A percentile compares a stretch with the other conserved stretches of the same genome.
These are phyloP conservation scores for Myiopsitta monachus DNA, from an alignment of 2,113 vertebrate species.

Conservation along the genomic window DNA sequence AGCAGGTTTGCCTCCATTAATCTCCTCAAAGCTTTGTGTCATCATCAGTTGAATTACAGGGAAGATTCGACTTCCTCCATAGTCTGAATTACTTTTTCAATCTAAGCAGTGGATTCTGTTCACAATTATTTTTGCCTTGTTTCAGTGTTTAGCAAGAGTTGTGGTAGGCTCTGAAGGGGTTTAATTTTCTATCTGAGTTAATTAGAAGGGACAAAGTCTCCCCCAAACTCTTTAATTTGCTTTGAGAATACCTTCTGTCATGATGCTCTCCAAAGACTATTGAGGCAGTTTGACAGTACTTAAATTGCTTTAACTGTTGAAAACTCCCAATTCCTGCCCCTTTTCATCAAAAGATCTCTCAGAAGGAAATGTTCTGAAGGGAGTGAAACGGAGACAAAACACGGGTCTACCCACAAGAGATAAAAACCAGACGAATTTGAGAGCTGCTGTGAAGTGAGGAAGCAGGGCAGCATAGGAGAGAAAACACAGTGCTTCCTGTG, in stretches of 20 bases:
- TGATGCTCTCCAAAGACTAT: background rate
- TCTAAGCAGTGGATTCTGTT: background rate
- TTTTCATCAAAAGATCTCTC: background rate
- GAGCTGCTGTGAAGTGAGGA: background rate
- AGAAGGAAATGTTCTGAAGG: background rate
- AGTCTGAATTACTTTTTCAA: background rate
- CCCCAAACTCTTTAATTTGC: background rate
- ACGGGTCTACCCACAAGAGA: background rate
- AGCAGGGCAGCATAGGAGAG: background rate
- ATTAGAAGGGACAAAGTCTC: background rate
- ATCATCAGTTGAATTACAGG: background rate
- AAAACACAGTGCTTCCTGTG: background rate
- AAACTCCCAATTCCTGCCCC: background rate
- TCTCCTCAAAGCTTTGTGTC: background rate
- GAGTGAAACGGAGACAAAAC: background rate
- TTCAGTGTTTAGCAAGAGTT: background rate
- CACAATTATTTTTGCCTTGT: background rate
- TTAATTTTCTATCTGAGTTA: constrained; percentile 11
- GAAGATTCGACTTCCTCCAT: background rate
- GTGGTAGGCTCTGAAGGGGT: background rate
- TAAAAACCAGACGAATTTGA: background rate
- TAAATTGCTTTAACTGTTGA: background rate
- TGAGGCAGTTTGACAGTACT: background rate
- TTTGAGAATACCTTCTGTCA: background rate
- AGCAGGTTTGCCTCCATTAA: background rate